These are phyloP conservation scores for Apostichopus californicus DNA, from an alignment of 35 echinoderm and acorn worm genomes.

Conservation along the genomic window DNA sequence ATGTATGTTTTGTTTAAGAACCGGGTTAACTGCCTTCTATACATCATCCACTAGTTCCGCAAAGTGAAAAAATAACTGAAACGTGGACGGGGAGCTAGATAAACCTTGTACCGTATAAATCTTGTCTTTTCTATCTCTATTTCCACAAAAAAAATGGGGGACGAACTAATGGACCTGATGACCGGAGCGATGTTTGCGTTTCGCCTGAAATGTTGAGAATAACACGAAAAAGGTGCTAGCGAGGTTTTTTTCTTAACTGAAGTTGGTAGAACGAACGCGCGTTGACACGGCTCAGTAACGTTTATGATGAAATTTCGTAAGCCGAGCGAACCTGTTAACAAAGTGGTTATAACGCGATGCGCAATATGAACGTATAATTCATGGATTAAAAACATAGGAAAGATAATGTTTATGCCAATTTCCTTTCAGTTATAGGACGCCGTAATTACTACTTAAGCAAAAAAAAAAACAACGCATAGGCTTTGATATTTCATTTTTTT, in stretches of 20 bases:
- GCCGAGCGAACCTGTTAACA: not conserved
- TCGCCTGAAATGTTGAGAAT: slow-evolving; percentile 17
- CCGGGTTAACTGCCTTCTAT: not conserved
- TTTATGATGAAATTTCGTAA: slow-evolving; percentile 25
- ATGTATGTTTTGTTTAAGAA: slow-evolving; percentile 34
- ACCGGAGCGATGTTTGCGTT: slow-evolving; percentile 40
- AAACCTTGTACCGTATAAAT: not conserved
- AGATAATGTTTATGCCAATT: too few species aligned
- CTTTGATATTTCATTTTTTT: not conserved
- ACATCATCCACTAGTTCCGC: not conserved
- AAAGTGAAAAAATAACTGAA: not conserved
- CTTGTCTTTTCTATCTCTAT: not conserved
- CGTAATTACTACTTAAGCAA: not conserved
- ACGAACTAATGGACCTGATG: slow-evolving; percentile 15
- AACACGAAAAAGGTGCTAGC: slow-evolving; percentile 16
- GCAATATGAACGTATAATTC: too few species aligned
- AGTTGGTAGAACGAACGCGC: not conserved
- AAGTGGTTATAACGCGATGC: too few species aligned
- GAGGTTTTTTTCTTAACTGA: not conserved
- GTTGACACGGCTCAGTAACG: slow-evolving; percentile 9
- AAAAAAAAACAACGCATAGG: not conserved
- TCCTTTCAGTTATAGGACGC: too few species aligned
- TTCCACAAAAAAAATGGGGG: not conserved
- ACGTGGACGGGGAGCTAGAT: not conserved
- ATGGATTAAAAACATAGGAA: too few species aligned